These are phyloP conservation scores for Esperia sulphurella DNA, from an alignment of 2,888 invertebrate genomes.

Conservation along the genomic window DNA sequence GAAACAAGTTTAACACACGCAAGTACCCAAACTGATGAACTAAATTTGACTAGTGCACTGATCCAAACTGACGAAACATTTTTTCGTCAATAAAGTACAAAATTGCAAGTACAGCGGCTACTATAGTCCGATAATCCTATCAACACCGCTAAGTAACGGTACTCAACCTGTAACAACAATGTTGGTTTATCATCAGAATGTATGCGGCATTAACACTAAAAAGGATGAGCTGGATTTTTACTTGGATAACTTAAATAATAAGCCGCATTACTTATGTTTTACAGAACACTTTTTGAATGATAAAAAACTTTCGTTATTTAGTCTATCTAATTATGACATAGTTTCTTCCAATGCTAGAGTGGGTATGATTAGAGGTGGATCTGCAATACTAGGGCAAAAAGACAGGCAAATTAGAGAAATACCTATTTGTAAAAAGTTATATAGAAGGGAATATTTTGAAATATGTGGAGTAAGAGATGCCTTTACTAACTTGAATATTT, in stretches of 20 bases:
- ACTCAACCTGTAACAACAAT: no score
- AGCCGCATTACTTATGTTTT: background rate
- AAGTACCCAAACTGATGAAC: no score
- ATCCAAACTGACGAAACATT: no score
- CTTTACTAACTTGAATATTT: slow-evolving; percentile 1
- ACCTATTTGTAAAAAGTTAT: slow-evolving; percentile 2
- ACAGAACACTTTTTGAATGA: no score
- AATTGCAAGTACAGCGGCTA: no score
- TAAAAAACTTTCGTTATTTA: background rate
- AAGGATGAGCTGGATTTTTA: slow-evolving; percentile 6
- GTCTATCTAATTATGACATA: background rate
- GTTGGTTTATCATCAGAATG: slow-evolving; percentile 10
- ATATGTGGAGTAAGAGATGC: slow-evolving; percentile 10
- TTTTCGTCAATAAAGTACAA: no score
- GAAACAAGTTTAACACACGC: no score
- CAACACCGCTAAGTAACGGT: no score
- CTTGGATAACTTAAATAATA: background rate
- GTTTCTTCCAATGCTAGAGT: slow-evolving; percentile 2
- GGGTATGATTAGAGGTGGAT: slow-evolving; percentile 2
- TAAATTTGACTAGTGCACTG: no score
- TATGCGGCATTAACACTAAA: slow-evolving; percentile 5
- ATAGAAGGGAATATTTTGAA: slow-evolving; percentile 8
- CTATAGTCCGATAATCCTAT: no score
- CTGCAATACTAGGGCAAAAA: background rate
- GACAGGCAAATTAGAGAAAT: background rate